A percentile compares a stretch with the other conserved stretches of the same genome.
Conservation (phyloP, 2,113 vertebrate species). For the Thermophis baileyi region DNA sequence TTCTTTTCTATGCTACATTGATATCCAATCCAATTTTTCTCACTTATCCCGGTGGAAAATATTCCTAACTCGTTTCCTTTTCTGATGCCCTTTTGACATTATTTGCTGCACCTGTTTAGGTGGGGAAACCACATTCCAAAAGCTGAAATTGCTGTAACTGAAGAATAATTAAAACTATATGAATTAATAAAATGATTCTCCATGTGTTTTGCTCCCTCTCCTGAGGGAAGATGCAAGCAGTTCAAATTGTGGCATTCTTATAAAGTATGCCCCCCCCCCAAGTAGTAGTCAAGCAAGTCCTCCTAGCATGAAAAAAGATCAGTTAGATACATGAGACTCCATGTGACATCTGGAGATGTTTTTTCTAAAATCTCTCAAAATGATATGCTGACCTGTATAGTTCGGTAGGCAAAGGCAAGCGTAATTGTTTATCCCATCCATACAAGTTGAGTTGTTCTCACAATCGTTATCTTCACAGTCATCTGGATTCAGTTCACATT, state of each 20-base stretch:
- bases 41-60: neutral
- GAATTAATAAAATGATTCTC: neutral
- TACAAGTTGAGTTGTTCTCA: slow-evolving; percentile 92
- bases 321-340: neutral
- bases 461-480: slow-evolving; percentile 97
- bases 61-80: neutral
- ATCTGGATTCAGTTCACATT: slow-evolving; percentile 88
- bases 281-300: neutral
- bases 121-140: neutral
- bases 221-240: neutral
- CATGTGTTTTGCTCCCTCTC: neutral
- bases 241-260: neutral
- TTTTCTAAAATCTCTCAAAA: neutral
- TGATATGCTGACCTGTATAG: slow-evolving; percentile 80
- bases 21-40: neutral
- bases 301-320: neutral
- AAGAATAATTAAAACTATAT: neutral
- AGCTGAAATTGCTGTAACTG: neutral
- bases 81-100: neutral
- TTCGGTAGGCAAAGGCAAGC: slow-evolving; percentile 88
- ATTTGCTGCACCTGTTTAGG: neutral
- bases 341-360: neutral
- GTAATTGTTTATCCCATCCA: slow-evolving; percentile 95
- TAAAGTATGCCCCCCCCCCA: too few relatives aligned
- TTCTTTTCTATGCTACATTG: neutral